phyloP scores from a whole-genome alignment of 2,797 vertebrate genomes.

The Gallirallus australis region DNA sequence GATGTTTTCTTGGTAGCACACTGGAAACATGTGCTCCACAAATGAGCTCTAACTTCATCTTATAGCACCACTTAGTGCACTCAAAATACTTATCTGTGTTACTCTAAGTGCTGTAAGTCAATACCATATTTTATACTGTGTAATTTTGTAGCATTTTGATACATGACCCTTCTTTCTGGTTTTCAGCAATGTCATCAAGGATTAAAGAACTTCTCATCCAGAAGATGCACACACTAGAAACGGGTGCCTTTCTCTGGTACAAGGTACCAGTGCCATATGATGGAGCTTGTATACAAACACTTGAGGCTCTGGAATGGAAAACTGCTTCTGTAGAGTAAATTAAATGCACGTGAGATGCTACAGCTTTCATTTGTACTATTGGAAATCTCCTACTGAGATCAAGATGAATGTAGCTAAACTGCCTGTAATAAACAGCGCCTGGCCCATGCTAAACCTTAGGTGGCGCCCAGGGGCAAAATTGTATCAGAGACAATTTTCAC shows the following conservation, averaged over 20 bases:
- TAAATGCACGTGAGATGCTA: neutral
- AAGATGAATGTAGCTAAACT: neutral
- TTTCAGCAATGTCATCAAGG: neutral
- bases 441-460: neutral
- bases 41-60: neutral
- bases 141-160: neutral
- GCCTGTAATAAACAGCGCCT: neutral
- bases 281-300: neutral
- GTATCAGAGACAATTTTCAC: neutral
- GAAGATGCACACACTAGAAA: neutral
- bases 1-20: neutral
- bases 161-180: neutral
- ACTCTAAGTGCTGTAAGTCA: neutral
- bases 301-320: neutral
- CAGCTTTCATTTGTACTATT: rapidly evolving
- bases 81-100: neutral
- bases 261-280: too few species aligned
- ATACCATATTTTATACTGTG: neutral
- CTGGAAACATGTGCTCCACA: neutral
- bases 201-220: neutral
- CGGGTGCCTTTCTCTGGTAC: neutral
- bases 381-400: neutral
- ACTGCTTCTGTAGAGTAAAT: neutral
- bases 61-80: neutral
- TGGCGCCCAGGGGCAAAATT: neutral